Evolutionary conservation across 2,797 vertebrate species (phyloP).

Genomic region (Oceanodroma leucorhoa): DNA sequence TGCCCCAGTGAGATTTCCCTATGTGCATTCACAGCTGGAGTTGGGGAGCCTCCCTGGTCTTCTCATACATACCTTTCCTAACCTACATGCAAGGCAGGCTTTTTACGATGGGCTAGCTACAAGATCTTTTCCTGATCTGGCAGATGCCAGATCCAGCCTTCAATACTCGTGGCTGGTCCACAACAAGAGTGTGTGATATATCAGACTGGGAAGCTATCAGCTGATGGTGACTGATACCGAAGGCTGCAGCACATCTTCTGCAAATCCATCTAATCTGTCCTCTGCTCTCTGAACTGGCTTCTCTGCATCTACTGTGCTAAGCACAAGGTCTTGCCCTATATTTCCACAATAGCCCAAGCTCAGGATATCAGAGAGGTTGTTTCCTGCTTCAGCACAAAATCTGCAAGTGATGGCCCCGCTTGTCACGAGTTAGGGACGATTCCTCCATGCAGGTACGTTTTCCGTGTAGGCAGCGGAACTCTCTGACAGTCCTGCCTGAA

Average conservation of each 20-base stretch:
- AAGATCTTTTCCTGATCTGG: background rate
- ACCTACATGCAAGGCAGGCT: background rate
- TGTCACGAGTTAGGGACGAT: rapidly evolving
- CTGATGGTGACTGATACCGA: background rate
- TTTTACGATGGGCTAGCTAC: background rate
- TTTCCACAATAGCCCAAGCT: background rate
- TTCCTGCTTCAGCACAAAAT: background rate
- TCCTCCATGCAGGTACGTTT: background rate
- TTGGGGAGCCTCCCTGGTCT: background rate
- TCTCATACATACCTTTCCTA: background rate
- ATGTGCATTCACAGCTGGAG: background rate
- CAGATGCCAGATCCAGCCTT: background rate
- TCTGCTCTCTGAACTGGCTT: background rate
- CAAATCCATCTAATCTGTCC: background rate
- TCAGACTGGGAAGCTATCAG: background rate
- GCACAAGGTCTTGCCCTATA: background rate
- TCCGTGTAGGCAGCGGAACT: background rate
- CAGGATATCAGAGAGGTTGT: background rate
- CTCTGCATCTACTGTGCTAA: background rate
- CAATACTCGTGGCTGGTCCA: too few species aligned
- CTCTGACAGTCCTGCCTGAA: background rate
- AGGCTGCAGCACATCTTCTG: background rate
- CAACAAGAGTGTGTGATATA: background rate
- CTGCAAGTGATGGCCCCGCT: rapidly evolving
- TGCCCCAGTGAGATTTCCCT: background rate